Evolutionary conservation across 1,140 invertebrate species (phyloP).

Genomic region (Geopemphigus sp.): DNA sequence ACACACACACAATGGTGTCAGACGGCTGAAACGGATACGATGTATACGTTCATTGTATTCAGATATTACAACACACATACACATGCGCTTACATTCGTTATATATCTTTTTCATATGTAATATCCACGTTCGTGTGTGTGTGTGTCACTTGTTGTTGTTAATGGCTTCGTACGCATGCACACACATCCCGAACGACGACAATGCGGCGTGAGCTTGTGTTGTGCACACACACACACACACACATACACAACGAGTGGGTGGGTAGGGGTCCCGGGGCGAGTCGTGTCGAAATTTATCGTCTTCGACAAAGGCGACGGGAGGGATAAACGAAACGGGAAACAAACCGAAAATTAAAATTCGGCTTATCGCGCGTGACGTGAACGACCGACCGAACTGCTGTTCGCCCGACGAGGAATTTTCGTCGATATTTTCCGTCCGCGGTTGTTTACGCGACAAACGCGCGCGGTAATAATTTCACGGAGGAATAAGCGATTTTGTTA

Average conservation of each 20-base stretch:
- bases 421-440: too few species aligned
- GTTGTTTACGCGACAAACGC: too few species aligned
- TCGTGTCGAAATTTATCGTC: conserved; percentile 23
- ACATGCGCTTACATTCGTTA: not conserved
- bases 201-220: not conserved
- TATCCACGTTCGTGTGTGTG: not conserved
- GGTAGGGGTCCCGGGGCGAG: not conserved
- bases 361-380: too few species aligned
- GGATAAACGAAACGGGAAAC: too few species aligned
- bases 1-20: conserved; percentile 7
- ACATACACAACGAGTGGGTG: not conserved
- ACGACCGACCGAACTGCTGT: too few species aligned
- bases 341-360: too few species aligned
- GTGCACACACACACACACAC: too few species aligned
- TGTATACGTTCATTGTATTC: conserved; percentile 9
- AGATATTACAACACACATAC: not conserved
- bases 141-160: conserved; percentile 34
- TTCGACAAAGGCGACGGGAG: too few species aligned
- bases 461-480: too few species aligned
- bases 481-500: too few species aligned
- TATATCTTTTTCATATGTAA: conserved; percentile 13
- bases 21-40: conserved; percentile 26
- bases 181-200: not conserved
- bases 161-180: conserved; percentile 9
- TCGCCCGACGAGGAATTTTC: too few species aligned